A percentile compares a stretch with the other conserved stretches of the same genome.
Evolutionary conservation across 2,888 invertebrate genomes (phyloP).

Genomic region (Hydraecia micacea): DNA sequence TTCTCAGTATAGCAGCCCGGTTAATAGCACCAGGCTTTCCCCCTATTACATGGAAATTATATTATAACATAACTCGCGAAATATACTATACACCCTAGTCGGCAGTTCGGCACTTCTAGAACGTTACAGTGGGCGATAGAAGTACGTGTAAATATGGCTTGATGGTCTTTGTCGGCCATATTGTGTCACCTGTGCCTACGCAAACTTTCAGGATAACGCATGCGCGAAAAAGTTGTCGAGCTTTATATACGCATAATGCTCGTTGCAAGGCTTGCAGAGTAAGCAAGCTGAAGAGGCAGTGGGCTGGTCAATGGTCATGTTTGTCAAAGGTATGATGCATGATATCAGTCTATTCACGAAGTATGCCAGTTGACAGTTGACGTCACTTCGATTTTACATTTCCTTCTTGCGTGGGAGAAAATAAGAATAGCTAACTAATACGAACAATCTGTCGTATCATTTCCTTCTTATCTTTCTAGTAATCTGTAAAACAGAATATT

Average conservation of each 20-base stretch:
- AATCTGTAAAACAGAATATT: background rate
- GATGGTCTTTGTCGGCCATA: no score
- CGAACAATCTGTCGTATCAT: conserved; percentile 7
- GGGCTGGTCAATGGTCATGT: no score
- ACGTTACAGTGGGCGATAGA: no score
- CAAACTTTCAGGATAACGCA: background rate
- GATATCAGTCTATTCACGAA: conserved; percentile 9
- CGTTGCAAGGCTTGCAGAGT: no score
- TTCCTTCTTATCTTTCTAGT: background rate
- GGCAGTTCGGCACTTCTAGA: no score
- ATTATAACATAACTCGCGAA: no score
- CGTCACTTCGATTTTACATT: conserved; percentile 39
- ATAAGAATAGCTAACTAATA: conserved; percentile 9
- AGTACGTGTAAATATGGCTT: no score
- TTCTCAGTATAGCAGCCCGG: background rate
- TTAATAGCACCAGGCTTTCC: background rate
- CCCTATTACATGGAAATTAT: no score
- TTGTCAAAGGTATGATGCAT: background rate
- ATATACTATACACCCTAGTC: no score
- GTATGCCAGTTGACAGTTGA: background rate
- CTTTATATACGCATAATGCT: background rate
- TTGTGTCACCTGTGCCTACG: no score
- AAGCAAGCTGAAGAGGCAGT: no score
- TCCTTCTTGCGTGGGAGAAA: conserved; percentile 48
- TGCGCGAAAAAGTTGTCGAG: background rate